These are phyloP conservation scores for Caenorhabditis becei DNA, from an alignment of 2,888 invertebrate species.

Conservation along the genomic window DNA sequence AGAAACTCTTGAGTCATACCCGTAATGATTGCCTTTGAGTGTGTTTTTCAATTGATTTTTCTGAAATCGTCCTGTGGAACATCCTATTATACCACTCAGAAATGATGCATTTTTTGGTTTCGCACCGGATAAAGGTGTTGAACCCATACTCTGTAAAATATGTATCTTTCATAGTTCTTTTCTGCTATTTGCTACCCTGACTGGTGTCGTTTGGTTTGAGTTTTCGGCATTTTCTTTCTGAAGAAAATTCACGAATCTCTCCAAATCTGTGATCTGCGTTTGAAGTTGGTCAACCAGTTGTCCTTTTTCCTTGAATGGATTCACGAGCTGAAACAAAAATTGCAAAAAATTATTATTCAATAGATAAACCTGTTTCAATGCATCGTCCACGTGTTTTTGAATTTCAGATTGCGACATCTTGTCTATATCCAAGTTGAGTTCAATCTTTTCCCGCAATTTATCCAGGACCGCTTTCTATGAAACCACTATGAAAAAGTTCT, in stretches of 20 bases:
- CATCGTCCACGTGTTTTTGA: slow-evolving; percentile 91
- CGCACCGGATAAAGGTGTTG: slow-evolving; percentile 54
- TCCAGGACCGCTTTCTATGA: slow-evolving; percentile 86
- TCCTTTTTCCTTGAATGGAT: slow-evolving; percentile 95
- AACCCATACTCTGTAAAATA: slow-evolving; percentile 55
- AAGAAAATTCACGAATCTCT: slow-evolving; percentile 95
- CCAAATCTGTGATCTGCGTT: slow-evolving; percentile 96
- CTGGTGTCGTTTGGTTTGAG: slow-evolving; percentile 56
- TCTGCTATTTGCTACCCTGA: slow-evolving; percentile 35
- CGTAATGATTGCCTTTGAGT: slow-evolving; percentile 93
- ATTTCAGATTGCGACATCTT: slow-evolving; percentile 89
- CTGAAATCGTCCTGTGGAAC: slow-evolving; percentile 84
- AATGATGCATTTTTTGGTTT: slow-evolving; percentile 50
- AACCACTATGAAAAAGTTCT: background rate
- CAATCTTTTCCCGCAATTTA: slow-evolving; percentile 84
- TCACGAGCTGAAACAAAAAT: slow-evolving; percentile 86
- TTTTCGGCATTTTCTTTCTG: slow-evolving; percentile 84
- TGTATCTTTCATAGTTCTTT: background rate
- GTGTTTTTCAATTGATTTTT: slow-evolving; percentile 91
- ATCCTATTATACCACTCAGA: slow-evolving; percentile 60
- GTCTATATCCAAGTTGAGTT: slow-evolving; percentile 89
- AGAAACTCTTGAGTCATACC: slow-evolving; percentile 84
- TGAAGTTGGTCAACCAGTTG: slow-evolving; percentile 95
- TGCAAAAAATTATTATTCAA: background rate
- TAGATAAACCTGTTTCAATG: slow-evolving; percentile 87